A percentile compares a stretch with the other conserved stretches of the same genome.
These are phyloP conservation scores for Nothocercus julius DNA, from an alignment of 2,113 vertebrate genomes.

Conservation along the genomic window DNA sequence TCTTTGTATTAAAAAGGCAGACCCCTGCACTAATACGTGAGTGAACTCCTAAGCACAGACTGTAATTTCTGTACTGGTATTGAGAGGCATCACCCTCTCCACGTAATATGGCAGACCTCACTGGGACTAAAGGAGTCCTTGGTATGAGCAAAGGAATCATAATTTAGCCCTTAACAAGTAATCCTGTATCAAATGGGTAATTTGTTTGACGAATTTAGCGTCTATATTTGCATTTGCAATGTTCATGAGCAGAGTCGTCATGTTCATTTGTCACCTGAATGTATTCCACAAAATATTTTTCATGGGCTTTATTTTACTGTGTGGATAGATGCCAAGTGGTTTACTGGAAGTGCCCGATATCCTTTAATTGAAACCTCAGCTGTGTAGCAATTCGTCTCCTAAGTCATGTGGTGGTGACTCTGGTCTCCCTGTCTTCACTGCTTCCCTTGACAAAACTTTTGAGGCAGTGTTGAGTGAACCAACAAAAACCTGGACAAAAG, in stretches of 20 bases:
- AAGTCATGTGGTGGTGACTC: not conserved
- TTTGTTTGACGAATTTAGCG: constrained; percentile 38
- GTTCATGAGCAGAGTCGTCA: constrained; percentile 24
- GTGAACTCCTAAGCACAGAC: not conserved
- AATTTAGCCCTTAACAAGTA: constrained; percentile 43
- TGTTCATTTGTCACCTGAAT: constrained; percentile 49
- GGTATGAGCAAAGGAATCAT: not conserved
- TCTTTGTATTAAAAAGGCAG: constrained; percentile 64
- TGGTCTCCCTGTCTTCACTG: not conserved
- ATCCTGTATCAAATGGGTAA: constrained; percentile 41
- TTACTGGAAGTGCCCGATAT: constrained; percentile 42
- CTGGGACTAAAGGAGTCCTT: not conserved
- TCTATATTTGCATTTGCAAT: constrained; percentile 49
- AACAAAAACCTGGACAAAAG: too few relatives aligned
- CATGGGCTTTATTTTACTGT: not conserved
- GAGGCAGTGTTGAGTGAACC: not conserved
- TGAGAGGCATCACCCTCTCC: not conserved
- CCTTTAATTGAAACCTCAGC: constrained; percentile 27
- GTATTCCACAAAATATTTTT: constrained; percentile 62
- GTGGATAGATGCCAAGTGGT: constrained; percentile 24
- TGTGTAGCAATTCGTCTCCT: not conserved
- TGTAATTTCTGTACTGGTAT: constrained; percentile 33
- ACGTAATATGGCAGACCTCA: not conserved
- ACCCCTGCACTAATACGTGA: constrained; percentile 59
- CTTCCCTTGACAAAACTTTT: not conserved